phyloP scores from a whole-genome alignment of 2,797 vertebrate species.

The Hippoglossus hippoglossus region DNA sequence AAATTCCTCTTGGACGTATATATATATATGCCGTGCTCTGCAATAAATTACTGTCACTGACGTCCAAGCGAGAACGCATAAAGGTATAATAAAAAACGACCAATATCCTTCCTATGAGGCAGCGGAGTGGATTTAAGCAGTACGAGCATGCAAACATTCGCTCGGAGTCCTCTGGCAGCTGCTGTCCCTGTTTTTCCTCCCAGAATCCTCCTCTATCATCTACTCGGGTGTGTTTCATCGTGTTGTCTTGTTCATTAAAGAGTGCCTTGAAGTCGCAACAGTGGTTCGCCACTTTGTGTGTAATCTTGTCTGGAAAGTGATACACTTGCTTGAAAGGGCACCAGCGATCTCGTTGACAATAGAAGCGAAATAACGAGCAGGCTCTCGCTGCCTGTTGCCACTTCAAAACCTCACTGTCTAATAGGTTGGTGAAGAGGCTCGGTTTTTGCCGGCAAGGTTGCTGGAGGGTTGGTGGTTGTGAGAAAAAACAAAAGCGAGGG shows the following conservation, averaged over 20 bases:
- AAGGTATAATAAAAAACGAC: neutral
- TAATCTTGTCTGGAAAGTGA: slow-evolving; percentile 65
- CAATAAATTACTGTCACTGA: slow-evolving; percentile 1
- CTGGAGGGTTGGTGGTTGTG: slow-evolving; percentile 22
- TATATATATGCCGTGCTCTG: too few relatives aligned
- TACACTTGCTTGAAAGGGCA: slow-evolving; percentile 61
- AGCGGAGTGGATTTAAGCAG: neutral
- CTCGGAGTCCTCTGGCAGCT: slow-evolving; percentile 3
- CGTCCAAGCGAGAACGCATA: neutral
- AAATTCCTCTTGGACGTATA: slow-evolving; percentile 12
- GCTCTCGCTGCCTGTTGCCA: slow-evolving; percentile 53
- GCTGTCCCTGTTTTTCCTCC: neutral
- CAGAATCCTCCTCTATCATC: slow-evolving; percentile 24
- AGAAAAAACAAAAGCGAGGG: slow-evolving; percentile 26
- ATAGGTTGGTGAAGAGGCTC: slow-evolving; percentile 57
- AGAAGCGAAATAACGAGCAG: slow-evolving; percentile 68
- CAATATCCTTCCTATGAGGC: neutral
- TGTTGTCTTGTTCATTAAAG: slow-evolving; percentile 44
- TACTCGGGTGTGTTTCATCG: slow-evolving; percentile 40
- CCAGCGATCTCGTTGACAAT: slow-evolving; percentile 68
- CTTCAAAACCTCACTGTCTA: slow-evolving; percentile 69
- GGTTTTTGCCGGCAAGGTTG: slow-evolving; percentile 49
- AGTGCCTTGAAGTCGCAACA: slow-evolving; percentile 50
- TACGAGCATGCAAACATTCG: neutral
- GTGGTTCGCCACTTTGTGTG: slow-evolving; percentile 52